These are phyloP conservation scores for Xyrauchen texanus DNA, from an alignment of 2,113 vertebrate genomes.

Conservation along the genomic window DNA sequence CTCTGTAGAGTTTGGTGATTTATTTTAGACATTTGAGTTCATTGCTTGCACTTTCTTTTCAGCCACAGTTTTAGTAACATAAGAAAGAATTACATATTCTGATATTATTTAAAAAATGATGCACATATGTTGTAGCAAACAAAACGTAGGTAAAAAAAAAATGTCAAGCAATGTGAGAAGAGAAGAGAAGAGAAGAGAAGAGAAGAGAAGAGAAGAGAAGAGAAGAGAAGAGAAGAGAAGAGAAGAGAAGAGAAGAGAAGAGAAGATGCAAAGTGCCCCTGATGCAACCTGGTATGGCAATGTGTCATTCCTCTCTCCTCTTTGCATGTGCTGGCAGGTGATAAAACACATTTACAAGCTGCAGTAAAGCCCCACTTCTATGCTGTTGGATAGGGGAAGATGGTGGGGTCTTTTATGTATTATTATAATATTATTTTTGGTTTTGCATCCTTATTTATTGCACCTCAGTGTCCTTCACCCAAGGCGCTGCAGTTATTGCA, in stretches of 20 bases:
- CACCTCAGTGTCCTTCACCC: constrained; percentile 51
- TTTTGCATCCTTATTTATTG: constrained; percentile 60
- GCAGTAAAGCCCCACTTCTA: constrained; percentile 62
- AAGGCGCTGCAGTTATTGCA: constrained; percentile 27
- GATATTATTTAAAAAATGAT: neutral
- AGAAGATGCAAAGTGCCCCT: constrained; percentile 28
- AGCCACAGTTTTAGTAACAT: neutral
- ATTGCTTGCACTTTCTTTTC: neutral
- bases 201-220: too few relatives aligned
- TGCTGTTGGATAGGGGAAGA: constrained; percentile 46
- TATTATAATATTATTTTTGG: constrained; percentile 61
- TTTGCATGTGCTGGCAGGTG: constrained; percentile 54
- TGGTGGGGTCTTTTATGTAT: constrained; percentile 51
- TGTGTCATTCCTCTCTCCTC: constrained; percentile 43
- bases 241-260: neutral
- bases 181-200: too few relatives aligned
- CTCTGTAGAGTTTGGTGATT: constrained; percentile 25
- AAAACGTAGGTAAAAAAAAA: neutral
- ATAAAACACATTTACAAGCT: constrained; percentile 66
- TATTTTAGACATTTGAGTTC: constrained; percentile 14
- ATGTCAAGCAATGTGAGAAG: too few relatives aligned
- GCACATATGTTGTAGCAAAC: neutral
- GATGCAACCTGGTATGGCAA: constrained; percentile 32
- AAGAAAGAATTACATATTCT: constrained; percentile 5
- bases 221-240: too few relatives aligned